Conservation (phyloP, 92 coral and sea anemone genomes). For the Scolanthus callimorphus region DNA sequence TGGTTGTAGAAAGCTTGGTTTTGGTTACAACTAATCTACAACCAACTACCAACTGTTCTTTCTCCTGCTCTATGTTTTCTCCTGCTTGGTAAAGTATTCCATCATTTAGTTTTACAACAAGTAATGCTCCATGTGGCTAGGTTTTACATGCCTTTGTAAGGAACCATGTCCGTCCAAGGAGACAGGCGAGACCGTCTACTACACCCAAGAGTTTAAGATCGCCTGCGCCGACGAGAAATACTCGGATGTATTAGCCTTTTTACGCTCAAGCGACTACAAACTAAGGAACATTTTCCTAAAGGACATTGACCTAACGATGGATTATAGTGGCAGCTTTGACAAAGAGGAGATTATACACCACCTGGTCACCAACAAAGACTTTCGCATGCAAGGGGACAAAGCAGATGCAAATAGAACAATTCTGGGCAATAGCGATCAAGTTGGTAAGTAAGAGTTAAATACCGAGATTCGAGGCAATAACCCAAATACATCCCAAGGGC, state of each 20-base stretch:
- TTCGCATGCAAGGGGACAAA: conserved; percentile 15
- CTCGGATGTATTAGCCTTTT: conserved; percentile 16
- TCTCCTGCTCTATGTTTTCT: conserved; percentile 12
- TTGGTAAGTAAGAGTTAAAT: conserved; percentile 10
- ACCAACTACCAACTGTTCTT: conserved; percentile 16
- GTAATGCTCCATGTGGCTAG: too few relatives aligned
- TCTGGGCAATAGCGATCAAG: conserved; percentile 31
- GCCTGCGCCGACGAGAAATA: conserved; percentile 31
- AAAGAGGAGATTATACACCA: conserved; percentile 24
- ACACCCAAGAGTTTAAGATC: conserved; percentile 27
- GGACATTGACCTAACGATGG: conserved; percentile 32
- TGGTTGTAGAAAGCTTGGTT: too few relatives aligned
- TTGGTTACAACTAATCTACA: conserved; percentile 6
- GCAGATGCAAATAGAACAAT: conserved; percentile 18
- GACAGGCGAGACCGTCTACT: neutral
- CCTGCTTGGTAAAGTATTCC: conserved; percentile 24
- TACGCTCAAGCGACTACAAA: conserved; percentile 22
- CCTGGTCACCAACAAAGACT: conserved; percentile 10
- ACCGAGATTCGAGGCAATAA: too few relatives aligned
- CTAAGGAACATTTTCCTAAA: conserved; percentile 31
- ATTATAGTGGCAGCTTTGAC: conserved; percentile 38
- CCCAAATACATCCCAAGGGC: too few relatives aligned
- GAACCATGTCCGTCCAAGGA: too few relatives aligned
- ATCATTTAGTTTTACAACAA: conserved; percentile 12
- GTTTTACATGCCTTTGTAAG: too few relatives aligned